Conservation (phyloP, 30 jellyfish, hydroid and myxozoan species). For the Hydractinia echinata region DNA sequence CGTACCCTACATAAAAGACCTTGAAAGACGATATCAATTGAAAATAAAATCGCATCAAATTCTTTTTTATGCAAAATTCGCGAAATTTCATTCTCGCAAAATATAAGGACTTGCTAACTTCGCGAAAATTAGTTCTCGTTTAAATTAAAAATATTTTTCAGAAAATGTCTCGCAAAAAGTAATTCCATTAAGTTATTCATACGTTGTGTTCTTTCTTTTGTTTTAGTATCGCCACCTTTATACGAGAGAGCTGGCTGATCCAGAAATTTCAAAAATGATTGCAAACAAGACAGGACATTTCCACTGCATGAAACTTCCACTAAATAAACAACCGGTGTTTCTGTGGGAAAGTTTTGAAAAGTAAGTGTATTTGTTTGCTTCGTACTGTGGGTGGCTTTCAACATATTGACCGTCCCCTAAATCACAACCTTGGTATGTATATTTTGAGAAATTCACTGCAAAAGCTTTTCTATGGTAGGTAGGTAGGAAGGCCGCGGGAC, state of each 20-base stretch:
- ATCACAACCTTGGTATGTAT: too few species aligned
- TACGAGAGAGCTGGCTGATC: constrained; percentile 54
- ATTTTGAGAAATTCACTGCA: too few species aligned
- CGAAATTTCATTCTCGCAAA: not conserved
- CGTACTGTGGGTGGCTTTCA: too few species aligned
- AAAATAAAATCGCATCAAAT: too few species aligned
- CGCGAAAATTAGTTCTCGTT: not conserved
- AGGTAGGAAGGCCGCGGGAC: too few species aligned
- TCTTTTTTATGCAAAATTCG: too few species aligned
- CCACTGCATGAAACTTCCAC: constrained; percentile 74
- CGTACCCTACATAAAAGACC: too few species aligned
- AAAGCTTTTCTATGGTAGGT: too few species aligned
- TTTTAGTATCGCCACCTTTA: constrained; percentile 60
- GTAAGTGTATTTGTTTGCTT: constrained; percentile 17
- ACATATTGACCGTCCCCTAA: too few species aligned
- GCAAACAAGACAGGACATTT: constrained; percentile 52
- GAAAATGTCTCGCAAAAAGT: not conserved
- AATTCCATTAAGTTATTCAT: not conserved
- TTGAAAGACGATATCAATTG: too few species aligned
- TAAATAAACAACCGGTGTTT: constrained; percentile 66
- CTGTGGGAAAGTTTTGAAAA: constrained; percentile 74
- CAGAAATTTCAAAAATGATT: constrained; percentile 41
- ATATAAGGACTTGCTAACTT: not conserved
- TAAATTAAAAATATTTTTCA: not conserved
- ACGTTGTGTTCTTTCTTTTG: not conserved